Conservation (phyloP, 2,888 invertebrate genomes). For the Rotaria magnacalcarata region DNA sequence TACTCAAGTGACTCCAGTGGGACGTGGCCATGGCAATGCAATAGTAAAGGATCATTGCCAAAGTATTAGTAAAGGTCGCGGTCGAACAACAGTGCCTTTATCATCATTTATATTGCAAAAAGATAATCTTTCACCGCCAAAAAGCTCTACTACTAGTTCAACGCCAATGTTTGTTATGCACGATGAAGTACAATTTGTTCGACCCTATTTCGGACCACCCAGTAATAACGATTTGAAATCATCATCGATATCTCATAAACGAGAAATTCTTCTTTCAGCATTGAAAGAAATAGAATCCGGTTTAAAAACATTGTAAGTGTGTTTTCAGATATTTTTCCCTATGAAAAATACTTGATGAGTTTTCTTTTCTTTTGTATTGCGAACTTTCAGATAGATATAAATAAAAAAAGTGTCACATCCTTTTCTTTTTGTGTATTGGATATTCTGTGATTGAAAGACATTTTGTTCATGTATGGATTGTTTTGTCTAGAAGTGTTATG, state of each 20-base stretch:
- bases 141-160: not conserved
- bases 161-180: not conserved
- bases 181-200: constrained; percentile 19
- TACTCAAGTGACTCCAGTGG: not conserved
- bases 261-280: not conserved
- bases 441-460: not conserved
- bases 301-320: not conserved
- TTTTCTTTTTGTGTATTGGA: not conserved
- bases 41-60: not conserved
- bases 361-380: not conserved
- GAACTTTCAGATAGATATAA: not conserved
- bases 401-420: not conserved
- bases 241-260: not conserved
- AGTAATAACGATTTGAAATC: not conserved
- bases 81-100: not conserved
- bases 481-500: not conserved
- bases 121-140: not conserved
- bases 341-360: too few relatives aligned
- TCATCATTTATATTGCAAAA: constrained; percentile 3
- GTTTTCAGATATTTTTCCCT: too few relatives aligned
- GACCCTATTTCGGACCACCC: not conserved
- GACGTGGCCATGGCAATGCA: not conserved
- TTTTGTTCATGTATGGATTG: constrained; percentile 20
- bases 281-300: constrained; percentile 8
- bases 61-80: not conserved